Evolutionary conservation across 53 echinoderm and acorn worm genomes (phyloP).

Genomic region (Antedon mediterranea): DNA sequence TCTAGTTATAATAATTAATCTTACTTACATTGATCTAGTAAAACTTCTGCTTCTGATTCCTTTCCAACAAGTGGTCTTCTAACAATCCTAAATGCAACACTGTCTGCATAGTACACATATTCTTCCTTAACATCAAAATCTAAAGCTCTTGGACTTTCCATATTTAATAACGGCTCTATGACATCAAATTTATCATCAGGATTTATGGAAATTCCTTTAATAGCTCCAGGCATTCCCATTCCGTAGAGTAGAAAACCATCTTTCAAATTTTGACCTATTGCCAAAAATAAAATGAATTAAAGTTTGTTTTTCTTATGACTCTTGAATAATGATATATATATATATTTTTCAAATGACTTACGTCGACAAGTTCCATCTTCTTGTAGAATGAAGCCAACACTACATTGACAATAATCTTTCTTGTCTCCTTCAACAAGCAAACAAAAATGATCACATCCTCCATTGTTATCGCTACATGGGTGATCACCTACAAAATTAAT

Average conservation of each 20-base stretch:
- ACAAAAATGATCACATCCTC: constrained; percentile 56
- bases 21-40: not conserved
- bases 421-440: constrained; percentile 27
- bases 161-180: constrained; percentile 59
- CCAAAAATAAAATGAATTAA: too few species aligned
- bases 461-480: constrained; percentile 35
- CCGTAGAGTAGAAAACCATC: constrained; percentile 65
- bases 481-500: constrained; percentile 17
- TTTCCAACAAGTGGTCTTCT: constrained; percentile 48
- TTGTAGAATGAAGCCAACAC: constrained; percentile 32
- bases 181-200: constrained; percentile 25
- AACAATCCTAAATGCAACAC: constrained; percentile 51
- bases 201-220: constrained; percentile 60
- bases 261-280: too few species aligned
- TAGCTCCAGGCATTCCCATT: constrained; percentile 73
- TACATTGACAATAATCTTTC: constrained; percentile 22
- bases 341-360: constrained; percentile 37
- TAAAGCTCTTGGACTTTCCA: constrained; percentile 72
- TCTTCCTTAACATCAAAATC: constrained; percentile 64
- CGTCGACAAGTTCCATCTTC: constrained; percentile 30
- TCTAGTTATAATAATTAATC: too few species aligned
- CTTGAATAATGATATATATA: too few species aligned
- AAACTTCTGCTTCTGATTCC: not conserved
- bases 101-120: constrained; percentile 78
- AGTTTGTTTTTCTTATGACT: too few species aligned